A percentile compares a stretch with the other conserved stretches of the same genome.
phyloP scores from a whole-genome alignment of 2,888 invertebrate genomes.

The Melolontha melolontha region DNA sequence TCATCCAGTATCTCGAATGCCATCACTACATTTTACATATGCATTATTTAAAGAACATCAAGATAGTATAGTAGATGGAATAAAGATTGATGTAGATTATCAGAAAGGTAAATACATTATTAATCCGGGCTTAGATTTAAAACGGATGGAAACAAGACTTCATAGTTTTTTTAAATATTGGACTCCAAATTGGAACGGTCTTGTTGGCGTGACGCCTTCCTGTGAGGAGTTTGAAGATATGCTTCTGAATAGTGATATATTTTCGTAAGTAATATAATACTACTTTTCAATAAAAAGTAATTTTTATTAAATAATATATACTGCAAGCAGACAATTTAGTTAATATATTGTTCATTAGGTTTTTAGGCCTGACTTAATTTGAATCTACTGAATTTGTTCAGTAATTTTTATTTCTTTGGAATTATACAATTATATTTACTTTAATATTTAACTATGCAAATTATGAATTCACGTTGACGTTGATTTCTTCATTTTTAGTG shows the following conservation, averaged over 20 bases:
- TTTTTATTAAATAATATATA: neutral
- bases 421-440: too few species aligned
- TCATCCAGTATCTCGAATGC: slow-evolving; percentile 81
- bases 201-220: slow-evolving; percentile 67
- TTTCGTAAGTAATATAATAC: slow-evolving; percentile 67
- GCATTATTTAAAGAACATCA: slow-evolving; percentile 74
- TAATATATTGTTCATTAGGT: too few species aligned
- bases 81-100: slow-evolving; percentile 66
- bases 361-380: too few species aligned
- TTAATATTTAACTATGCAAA: too few species aligned
- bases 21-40: slow-evolving; percentile 77
- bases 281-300: neutral
- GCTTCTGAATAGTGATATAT: slow-evolving; percentile 68
- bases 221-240: slow-evolving; percentile 67
- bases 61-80: slow-evolving; percentile 69
- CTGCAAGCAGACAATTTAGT: neutral
- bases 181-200: slow-evolving; percentile 66
- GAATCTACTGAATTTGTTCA: too few species aligned
- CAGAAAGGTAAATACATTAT: slow-evolving; percentile 72
- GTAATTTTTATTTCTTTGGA: too few species aligned
- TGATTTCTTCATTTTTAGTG: too few species aligned
- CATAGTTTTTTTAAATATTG: slow-evolving; percentile 67
- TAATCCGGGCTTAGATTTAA: slow-evolving; percentile 74
- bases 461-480: too few species aligned
- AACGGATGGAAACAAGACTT: slow-evolving; percentile 66